These are phyloP conservation scores for Bovichtus diacanthus DNA, from an alignment of 2,797 vertebrate species.

Conservation along the genomic window DNA sequence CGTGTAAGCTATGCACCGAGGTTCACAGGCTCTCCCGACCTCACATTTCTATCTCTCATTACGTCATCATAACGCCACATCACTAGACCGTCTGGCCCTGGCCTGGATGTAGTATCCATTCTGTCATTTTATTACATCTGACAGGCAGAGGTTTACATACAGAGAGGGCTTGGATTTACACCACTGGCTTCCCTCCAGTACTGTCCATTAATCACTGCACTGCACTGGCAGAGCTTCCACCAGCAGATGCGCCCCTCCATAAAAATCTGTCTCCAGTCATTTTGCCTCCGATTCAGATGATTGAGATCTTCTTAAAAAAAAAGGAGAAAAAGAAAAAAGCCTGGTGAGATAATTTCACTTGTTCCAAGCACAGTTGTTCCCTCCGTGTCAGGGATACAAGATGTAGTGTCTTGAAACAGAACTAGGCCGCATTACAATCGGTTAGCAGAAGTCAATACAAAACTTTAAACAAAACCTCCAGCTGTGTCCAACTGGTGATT, in stretches of 20 bases:
- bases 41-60: slow-evolving; percentile 35
- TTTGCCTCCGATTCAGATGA: slow-evolving; percentile 8
- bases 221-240: slow-evolving; percentile 9
- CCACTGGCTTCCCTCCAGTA: slow-evolving; percentile 23
- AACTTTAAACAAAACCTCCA: background rate
- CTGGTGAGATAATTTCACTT: slow-evolving; percentile 6
- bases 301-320: slow-evolving; percentile 8
- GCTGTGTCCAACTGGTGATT: background rate
- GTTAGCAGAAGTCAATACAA: no score
- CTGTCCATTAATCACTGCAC: slow-evolving; percentile 36
- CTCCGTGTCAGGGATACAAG: background rate
- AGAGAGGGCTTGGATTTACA: slow-evolving; percentile 42
- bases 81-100: slow-evolving; percentile 30
- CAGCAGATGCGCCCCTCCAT: slow-evolving; percentile 22
- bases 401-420: background rate
- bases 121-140: slow-evolving; percentile 52
- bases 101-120: slow-evolving; percentile 27
- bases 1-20: slow-evolving; percentile 60
- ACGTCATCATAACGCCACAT: slow-evolving; percentile 41
- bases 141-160: slow-evolving; percentile 48
- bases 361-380: background rate
- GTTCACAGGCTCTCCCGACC: slow-evolving; percentile 47
- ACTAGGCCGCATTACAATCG: background rate
- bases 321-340: background rate
- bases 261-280: slow-evolving; percentile 21